Evolutionary conservation across 2,113 vertebrate species (phyloP).

Genomic region (Rallus limicola): DNA sequence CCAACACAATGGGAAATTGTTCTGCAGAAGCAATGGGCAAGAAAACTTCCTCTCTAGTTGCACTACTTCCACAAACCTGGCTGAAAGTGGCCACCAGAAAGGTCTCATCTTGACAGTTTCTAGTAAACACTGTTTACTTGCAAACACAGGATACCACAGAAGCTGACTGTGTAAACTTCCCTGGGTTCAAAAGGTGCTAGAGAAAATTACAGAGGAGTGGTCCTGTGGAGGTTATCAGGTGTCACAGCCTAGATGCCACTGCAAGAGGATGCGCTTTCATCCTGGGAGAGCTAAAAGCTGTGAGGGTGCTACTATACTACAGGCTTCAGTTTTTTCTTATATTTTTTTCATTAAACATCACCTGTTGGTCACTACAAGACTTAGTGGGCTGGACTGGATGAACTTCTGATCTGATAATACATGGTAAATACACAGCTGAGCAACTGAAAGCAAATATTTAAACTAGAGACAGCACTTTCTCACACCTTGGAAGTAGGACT

Average conservation of each 20-base stretch:
- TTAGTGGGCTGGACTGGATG: neutral
- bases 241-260: neutral
- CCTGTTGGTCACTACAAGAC: neutral
- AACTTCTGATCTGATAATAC: neutral
- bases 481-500: neutral
- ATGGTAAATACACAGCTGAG: neutral
- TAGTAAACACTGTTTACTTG: neutral
- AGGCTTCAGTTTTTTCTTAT: neutral
- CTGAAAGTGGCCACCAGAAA: neutral
- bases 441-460: neutral
- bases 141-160: neutral
- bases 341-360: neutral
- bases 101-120: neutral
- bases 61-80: neutral
- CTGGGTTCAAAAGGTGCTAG: neutral
- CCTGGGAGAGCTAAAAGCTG: neutral
- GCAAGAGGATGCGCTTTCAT: neutral
- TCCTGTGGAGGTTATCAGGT: fast-evolving
- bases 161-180: neutral
- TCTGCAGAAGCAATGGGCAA: neutral
- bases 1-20: neutral
- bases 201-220: neutral
- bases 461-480: neutral
- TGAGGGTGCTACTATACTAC: neutral
- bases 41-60: neutral